Base-by-base conservation (phyloP, 2,113 vertebrate genomes). In the Mobula hypostoma region DNA sequence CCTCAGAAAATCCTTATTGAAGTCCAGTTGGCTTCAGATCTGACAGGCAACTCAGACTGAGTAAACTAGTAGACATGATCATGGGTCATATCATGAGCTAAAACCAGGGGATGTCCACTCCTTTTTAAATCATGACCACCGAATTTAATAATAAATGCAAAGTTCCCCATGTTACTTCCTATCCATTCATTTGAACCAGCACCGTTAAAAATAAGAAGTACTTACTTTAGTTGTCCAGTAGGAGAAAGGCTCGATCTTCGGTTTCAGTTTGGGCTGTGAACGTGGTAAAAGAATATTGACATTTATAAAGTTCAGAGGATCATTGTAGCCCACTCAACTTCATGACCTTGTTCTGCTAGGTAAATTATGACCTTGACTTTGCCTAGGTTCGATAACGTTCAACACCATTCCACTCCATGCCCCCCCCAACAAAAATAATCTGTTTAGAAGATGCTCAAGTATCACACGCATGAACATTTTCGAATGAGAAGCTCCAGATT, bases 141-240 rank as follows among this genome's bases (percentile, higher is more conserved):
- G 17, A 32, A 66, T 90, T 29, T 68, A 90, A 90, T 61, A 6
- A 32, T 14, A 36, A 19, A 63, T 88, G 58, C 61, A 63, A 88
- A 88, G n/a, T 15, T 11, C 29, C 61, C 5, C 27, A n/a, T 12
- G 29, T 12, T 63, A 88, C 61, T 12, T 15, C 27, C 7, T 63
- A 88, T 61, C 56, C 21, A 85, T 11, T 85, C 24, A 85, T 3
- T 58, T 58, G 21, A 85, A 61, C 21, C 24, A 63, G 29, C 58
- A 15, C 66, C 66, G n/a, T 63, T 32, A 93, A 48, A 36, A 48
- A 24, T 74, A 93, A 93, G 6, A 24, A 56, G 24, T 29, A 93
- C 91, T 93, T 29, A 93, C 91, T 74, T 15, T 32, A 14, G 70
- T 29, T 72, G 91, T 93, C 40, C 48, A 56, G 70, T 74, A 93